Evolutionary conservation across 37 sponge, comb jelly and placozoan genomes (phyloP).

Genomic region (Cladorhizidae sp.): DNA sequence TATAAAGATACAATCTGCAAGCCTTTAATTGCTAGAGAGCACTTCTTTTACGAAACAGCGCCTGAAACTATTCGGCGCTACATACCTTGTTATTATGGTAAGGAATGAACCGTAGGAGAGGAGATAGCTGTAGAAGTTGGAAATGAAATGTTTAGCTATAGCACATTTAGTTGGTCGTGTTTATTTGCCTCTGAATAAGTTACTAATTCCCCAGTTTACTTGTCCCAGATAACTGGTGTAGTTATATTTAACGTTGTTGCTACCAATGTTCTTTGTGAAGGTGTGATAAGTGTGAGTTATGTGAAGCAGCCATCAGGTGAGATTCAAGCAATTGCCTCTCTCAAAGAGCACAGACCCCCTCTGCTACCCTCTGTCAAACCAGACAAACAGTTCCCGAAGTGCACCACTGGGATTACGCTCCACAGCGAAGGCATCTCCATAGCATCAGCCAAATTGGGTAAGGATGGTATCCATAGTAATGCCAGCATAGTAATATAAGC

Average conservation of each 20-base stretch:
- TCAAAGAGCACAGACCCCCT: not conserved
- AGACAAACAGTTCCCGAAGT: not conserved
- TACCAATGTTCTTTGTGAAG: not conserved
- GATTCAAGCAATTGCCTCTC: constrained; percentile 17
- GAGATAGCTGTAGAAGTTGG: not conserved
- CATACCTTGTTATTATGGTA: constrained; percentile 68
- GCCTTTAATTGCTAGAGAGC: constrained; percentile 56
- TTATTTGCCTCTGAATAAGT: too few species aligned
- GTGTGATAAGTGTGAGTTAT: constrained; percentile 37
- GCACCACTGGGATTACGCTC: constrained; percentile 1
- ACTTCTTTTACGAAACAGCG: constrained; percentile 59
- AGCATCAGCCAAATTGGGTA: too few species aligned
- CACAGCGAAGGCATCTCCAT: not conserved
- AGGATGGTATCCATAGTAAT: too few species aligned
- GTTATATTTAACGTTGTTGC: not conserved
- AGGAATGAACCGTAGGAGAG: not conserved
- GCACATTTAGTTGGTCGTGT: too few species aligned
- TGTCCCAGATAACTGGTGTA: too few species aligned
- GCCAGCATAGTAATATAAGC: too few species aligned
- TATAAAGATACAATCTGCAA: constrained; percentile 58
- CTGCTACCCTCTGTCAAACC: not conserved
- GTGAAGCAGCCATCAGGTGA: constrained; percentile 5
- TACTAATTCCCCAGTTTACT: too few species aligned
- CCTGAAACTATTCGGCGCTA: constrained; percentile 35
- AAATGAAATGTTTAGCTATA: too few species aligned